Evolutionary conservation across 2,888 invertebrate genomes (phyloP).

Genomic region (Halocaridina rubra): DNA sequence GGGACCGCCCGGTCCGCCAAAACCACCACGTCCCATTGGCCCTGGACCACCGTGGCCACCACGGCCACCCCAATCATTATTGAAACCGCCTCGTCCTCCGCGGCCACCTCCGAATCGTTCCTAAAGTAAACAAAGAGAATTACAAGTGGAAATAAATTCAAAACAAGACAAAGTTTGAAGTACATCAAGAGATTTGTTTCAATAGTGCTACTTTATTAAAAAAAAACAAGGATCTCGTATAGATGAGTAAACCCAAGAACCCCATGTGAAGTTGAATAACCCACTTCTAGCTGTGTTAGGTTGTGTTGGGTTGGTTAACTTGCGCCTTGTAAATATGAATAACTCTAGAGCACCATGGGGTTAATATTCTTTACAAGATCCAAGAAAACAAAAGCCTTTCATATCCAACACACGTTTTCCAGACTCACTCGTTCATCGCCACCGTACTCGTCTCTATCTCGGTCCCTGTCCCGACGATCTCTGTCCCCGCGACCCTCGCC

Average conservation of each 20-base stretch:
- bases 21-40: slow-evolving; percentile 66
- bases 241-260: too few relatives aligned
- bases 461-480: slow-evolving; percentile 68
- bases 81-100: slow-evolving; percentile 66
- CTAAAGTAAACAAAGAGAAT: background rate
- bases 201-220: too few relatives aligned
- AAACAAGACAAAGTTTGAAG: too few relatives aligned
- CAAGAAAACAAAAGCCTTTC: background rate
- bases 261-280: too few relatives aligned
- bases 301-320: too few relatives aligned
- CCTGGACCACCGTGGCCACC: slow-evolving; percentile 69
- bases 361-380: too few relatives aligned
- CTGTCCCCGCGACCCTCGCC: slow-evolving; percentile 70
- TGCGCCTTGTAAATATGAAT: too few relatives aligned
- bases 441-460: slow-evolving; percentile 33
- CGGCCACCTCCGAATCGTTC: slow-evolving; percentile 67
- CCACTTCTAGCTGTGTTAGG: too few relatives aligned
- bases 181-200: too few relatives aligned
- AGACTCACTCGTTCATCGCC: slow-evolving; percentile 62
- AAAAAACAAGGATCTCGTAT: too few relatives aligned
- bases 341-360: too few relatives aligned
- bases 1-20: slow-evolving; percentile 65
- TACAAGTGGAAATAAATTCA: too few relatives aligned
- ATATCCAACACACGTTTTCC: background rate
- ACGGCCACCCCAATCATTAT: slow-evolving; percentile 69